A percentile compares a stretch with the other conserved stretches of the same genome.
Conservation (phyloP, 2,797 vertebrate genomes). For the Lithobates pipiens region DNA sequence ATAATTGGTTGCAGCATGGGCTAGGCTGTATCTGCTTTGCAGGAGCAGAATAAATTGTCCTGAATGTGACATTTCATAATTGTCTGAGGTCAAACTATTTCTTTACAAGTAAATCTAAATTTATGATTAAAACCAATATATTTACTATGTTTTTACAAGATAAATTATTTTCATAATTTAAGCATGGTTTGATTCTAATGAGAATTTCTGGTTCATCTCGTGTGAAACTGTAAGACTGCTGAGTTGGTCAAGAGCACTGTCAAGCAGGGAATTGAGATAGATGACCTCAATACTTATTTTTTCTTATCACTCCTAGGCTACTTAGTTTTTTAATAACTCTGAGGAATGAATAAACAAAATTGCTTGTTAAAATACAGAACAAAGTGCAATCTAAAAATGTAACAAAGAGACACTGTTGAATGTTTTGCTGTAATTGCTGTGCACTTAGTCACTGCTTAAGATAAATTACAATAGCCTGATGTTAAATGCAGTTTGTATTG, state of each 20-base stretch:
- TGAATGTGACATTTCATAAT: slow-evolving; percentile 52
- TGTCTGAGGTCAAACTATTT: slow-evolving; percentile 44
- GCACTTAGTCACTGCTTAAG: slow-evolving; percentile 3
- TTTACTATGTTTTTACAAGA: slow-evolving; percentile 59
- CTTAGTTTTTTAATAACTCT: slow-evolving; percentile 59
- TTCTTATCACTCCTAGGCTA: slow-evolving; percentile 46
- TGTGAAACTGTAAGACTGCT: slow-evolving; percentile 59
- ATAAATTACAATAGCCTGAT: neutral
- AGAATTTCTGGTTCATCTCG: slow-evolving; percentile 63
- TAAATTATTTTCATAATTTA: slow-evolving; percentile 63
- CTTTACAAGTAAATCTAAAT: slow-evolving; percentile 57
- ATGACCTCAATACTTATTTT: slow-evolving; percentile 54
- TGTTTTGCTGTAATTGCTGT: neutral
- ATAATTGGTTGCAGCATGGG: neutral
- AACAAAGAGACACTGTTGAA: neutral
- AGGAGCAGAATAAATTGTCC: slow-evolving; percentile 34
- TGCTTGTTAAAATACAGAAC: slow-evolving; percentile 34
- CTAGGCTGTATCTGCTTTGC: slow-evolving; percentile 3
- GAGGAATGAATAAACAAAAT: slow-evolving; percentile 57
- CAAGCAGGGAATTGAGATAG: slow-evolving; percentile 62
- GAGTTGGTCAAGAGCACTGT: slow-evolving; percentile 59
- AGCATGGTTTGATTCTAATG: slow-evolving; percentile 59
- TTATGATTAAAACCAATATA: slow-evolving; percentile 63
- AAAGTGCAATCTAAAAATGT: slow-evolving; percentile 22
- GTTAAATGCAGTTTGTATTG: neutral